These are phyloP conservation scores for Camelus dromedarius DNA, from an alignment of 2,113 vertebrate species.

Conservation along the genomic window DNA sequence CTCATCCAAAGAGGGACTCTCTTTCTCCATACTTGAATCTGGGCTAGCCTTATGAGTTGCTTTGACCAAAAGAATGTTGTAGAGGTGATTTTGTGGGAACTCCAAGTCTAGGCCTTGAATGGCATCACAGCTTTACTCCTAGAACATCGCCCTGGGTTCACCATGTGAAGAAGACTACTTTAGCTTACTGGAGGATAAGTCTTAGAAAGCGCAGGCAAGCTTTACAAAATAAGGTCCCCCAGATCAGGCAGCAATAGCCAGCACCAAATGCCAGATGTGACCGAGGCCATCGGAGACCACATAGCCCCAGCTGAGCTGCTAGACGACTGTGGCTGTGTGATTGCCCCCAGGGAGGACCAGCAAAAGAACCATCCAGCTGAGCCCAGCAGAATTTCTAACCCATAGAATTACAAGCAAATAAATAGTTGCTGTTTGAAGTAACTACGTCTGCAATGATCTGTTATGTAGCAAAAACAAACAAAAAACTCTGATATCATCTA, in stretches of 20 bases:
- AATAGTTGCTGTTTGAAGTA: not conserved
- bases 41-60: not conserved
- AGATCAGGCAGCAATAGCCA: not conserved
- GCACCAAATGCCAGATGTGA: not conserved
- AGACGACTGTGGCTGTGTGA: not conserved
- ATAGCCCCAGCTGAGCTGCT: fast-evolving
- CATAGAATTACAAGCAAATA: not conserved
- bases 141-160: not conserved
- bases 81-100: not conserved
- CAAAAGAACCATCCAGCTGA: not conserved
- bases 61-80: not conserved
- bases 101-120: not conserved
- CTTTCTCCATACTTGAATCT: not conserved
- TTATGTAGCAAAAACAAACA: not conserved
- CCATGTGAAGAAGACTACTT: not conserved
- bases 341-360: not conserved
- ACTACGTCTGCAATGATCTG: not conserved
- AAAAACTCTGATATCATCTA: not conserved
- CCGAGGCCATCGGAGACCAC: not conserved
- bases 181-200: not conserved
- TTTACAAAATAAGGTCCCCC: not conserved
- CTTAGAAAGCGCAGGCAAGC: not conserved
- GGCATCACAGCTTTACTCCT: not conserved
- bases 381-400: not conserved
- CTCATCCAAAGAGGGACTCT: not conserved